Percentiles rank a stretch among this genome's conserved stretches.
Evolutionary conservation across 2,797 vertebrate species (phyloP).

Genomic region (Babyrousa celebensis): DNA sequence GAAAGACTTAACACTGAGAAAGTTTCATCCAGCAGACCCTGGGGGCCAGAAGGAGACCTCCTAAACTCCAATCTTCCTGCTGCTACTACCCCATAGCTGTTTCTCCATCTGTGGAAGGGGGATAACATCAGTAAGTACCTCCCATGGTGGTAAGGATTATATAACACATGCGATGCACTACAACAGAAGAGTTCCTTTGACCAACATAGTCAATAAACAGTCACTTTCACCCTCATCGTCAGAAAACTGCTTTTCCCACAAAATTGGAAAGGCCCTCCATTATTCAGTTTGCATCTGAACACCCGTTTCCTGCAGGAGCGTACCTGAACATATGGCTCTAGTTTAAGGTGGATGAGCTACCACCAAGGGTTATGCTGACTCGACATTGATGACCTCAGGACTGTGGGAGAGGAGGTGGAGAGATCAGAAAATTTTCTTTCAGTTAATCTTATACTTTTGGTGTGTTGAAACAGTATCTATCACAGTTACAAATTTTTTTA

Average conservation of each 20-base stretch:
- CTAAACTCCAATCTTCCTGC: neutral
- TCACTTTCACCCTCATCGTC: neutral
- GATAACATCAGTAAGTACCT: neutral
- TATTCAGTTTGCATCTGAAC: rapidly evolving
- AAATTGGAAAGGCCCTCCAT: neutral
- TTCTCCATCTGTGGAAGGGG: neutral
- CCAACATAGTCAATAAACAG: neutral
- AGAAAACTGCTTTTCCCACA: neutral
- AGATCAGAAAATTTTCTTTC: neutral
- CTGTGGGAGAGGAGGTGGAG: rapidly evolving
- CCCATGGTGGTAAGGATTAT: neutral
- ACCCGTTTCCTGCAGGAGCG: rapidly evolving
- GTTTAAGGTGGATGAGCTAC: neutral
- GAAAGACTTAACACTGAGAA: neutral
- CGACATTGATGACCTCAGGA: too few species aligned
- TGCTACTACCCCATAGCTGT: rapidly evolving
- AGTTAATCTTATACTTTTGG: neutral
- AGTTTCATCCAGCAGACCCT: neutral
- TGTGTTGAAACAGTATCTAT: neutral
- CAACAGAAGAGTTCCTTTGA: neutral
- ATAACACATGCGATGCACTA: neutral
- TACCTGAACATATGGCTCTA: neutral
- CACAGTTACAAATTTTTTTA: neutral
- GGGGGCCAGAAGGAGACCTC: neutral
- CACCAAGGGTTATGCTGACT: too few species aligned